These are phyloP conservation scores for Lagorchestes hirsutus DNA, from an alignment of 2,797 vertebrate genomes.

Conservation along the genomic window DNA sequence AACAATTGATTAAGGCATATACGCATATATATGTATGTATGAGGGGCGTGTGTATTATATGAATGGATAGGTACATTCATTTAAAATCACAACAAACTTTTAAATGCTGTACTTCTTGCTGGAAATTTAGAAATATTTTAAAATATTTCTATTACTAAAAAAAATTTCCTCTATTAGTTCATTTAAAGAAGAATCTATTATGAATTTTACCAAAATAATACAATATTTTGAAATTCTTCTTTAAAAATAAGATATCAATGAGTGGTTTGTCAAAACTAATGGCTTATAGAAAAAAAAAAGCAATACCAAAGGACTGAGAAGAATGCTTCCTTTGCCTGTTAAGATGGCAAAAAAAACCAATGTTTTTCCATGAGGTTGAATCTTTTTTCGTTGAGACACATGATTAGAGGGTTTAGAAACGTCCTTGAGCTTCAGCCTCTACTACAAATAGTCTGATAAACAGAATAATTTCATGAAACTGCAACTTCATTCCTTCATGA, in stretches of 20 bases:
- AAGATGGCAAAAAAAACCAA: slow-evolving; percentile 9
- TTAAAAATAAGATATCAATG: not conserved
- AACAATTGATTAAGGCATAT: not conserved
- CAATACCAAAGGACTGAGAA: not conserved
- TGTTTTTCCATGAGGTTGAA: not conserved
- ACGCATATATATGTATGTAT: not conserved
- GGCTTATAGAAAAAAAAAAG: not conserved
- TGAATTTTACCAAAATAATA: not conserved
- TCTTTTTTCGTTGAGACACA: not conserved
- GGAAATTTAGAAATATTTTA: not conserved
- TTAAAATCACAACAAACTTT: not conserved
- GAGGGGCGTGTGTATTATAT: not conserved
- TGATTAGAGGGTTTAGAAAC: not conserved
- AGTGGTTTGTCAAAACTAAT: not conserved
- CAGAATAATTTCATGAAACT: not conserved
- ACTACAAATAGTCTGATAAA: not conserved
- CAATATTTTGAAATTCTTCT: not conserved
- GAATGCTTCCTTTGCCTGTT: not conserved
- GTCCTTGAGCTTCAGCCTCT: not conserved
- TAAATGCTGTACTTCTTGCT: not conserved
- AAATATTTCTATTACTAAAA: not conserved
- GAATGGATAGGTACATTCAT: not conserved
- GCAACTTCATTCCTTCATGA: not conserved
- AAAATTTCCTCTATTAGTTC: not conserved
- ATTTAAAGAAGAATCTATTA: not conserved